Evolutionary conservation across 2,113 vertebrate genomes (phyloP).

Genomic region (Ptilonorhynchus violaceus): DNA sequence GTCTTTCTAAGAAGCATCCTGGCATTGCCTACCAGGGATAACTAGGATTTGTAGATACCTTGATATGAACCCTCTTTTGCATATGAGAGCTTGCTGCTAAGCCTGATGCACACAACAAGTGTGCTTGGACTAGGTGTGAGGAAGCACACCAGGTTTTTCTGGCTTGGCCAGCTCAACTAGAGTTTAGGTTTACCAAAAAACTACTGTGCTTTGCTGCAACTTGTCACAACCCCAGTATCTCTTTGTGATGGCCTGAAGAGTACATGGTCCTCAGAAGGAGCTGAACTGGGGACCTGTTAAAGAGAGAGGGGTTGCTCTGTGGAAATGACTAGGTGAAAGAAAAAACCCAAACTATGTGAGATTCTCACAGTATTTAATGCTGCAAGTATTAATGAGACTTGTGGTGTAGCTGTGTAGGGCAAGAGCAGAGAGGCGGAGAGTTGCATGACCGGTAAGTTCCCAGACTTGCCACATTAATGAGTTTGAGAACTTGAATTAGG

Average conservation of each 20-base stretch:
- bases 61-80: background rate
- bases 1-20: background rate
- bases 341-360: background rate
- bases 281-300: background rate
- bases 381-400: background rate
- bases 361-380: background rate
- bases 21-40: background rate
- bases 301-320: background rate
- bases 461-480: background rate
- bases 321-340: background rate
- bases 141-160: conserved; percentile 1
- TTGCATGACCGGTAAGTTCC: background rate
- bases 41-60: background rate
- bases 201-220: background rate
- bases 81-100: background rate
- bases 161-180: background rate
- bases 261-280: background rate
- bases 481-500: background rate
- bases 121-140: background rate
- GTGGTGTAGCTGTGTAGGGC: background rate
- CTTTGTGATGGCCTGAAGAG: background rate
- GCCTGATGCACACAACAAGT: background rate
- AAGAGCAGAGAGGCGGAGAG: background rate
- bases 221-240: background rate
- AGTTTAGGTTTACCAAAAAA: background rate